Evolutionary conservation across 2,888 invertebrate species (phyloP).

Genomic region (Acleris sparsana): DNA sequence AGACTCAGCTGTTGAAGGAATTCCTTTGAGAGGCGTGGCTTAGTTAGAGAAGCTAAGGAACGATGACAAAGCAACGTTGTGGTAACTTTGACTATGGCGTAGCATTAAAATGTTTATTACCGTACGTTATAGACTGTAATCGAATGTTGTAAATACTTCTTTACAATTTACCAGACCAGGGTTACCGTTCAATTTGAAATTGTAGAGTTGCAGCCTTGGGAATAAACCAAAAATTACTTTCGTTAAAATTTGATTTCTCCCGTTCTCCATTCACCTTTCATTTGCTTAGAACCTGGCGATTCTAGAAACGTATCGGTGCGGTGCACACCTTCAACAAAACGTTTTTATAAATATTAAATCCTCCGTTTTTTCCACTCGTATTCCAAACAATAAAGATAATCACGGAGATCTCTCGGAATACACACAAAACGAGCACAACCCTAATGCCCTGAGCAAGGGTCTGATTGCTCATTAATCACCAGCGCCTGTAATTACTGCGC

Average conservation of each 20-base stretch:
- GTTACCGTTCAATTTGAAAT: constrained; percentile 9
- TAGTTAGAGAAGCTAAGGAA: constrained; percentile 50
- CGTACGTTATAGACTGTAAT: constrained; percentile 3
- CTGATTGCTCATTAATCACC: constrained; percentile 80
- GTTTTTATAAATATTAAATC: constrained; percentile 14
- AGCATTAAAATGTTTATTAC: constrained; percentile 20
- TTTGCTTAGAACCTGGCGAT: neutral
- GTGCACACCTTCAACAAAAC: neutral
- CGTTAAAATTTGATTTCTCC: neutral
- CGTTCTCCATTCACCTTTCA: neutral
- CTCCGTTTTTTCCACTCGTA: constrained; percentile 15
- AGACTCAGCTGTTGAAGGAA: constrained; percentile 69
- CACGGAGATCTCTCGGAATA: constrained; percentile 47
- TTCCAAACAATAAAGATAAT: constrained; percentile 43
- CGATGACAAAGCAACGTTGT: constrained; percentile 48
- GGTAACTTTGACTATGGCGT: neutral
- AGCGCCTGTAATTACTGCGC: constrained; percentile 73
- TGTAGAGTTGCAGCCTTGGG: too few relatives aligned
- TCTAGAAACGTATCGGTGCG: neutral
- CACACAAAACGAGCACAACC: constrained; percentile 54
- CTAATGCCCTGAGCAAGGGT: constrained; percentile 58
- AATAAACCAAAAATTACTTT: too few relatives aligned
- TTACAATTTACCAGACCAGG: constrained; percentile 23
- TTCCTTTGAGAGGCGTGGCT: constrained; percentile 49
- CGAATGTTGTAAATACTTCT: constrained; percentile 7